Conservation (phyloP, 2,113 vertebrate species). For the Myotis davidii region DNA sequence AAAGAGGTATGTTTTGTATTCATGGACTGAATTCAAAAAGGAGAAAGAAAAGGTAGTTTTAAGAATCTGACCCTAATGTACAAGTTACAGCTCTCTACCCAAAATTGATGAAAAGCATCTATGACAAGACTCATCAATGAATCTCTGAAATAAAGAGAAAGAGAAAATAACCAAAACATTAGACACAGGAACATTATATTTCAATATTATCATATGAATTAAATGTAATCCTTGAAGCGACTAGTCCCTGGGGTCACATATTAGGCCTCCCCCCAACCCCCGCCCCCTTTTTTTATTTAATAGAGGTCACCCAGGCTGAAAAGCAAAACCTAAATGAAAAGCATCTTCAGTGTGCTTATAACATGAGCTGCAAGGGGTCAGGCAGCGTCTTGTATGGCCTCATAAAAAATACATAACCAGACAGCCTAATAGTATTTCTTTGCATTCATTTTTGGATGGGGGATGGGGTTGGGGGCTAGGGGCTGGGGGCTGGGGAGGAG, state of each 20-base stretch:
- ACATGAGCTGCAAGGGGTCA: constrained; percentile 89
- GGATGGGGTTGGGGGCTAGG: constrained; percentile 62
- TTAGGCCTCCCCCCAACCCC: constrained; percentile 83
- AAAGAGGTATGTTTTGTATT: constrained; percentile 72
- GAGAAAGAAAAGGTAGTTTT: constrained; percentile 78
- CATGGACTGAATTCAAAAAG: constrained; percentile 61
- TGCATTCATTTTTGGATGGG: constrained; percentile 90
- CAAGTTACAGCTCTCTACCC: constrained; percentile 60
- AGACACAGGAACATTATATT: constrained; percentile 86
- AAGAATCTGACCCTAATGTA: constrained; percentile 77
- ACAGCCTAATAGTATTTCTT: constrained; percentile 91
- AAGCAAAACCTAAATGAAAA: constrained; percentile 91
- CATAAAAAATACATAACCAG: constrained; percentile 93
- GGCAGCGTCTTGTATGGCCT: constrained; percentile 90
- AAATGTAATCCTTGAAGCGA: constrained; percentile 89
- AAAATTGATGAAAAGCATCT: constrained; percentile 68
- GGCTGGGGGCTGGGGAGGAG: constrained; percentile 27
- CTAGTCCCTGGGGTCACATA: constrained; percentile 87
- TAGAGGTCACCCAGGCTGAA: constrained; percentile 91
- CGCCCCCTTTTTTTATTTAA: constrained; percentile 85
- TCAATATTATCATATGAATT: constrained; percentile 91
- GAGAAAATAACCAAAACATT: constrained; percentile 85
- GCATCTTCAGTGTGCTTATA: constrained; percentile 90
- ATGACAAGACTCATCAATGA: constrained; percentile 82
- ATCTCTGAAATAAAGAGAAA: constrained; percentile 83